Evolutionary conservation across 2,113 vertebrate genomes (phyloP).

Genomic region (Lontra canadensis): DNA sequence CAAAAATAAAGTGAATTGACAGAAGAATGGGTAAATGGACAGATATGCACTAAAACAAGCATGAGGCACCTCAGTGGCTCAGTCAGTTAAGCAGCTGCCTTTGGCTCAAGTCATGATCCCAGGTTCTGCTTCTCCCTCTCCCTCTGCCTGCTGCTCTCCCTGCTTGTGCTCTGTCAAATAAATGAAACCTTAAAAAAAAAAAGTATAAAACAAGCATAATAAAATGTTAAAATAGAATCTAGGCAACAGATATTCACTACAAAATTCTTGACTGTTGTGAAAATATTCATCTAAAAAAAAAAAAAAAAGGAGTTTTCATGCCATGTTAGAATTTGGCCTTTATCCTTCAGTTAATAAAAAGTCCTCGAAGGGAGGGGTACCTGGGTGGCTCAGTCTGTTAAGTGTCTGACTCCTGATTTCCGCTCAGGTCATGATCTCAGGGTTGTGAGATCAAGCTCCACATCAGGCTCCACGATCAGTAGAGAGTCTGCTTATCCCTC

Average conservation of each 20-base stretch:
- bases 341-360: neutral
- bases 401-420: neutral
- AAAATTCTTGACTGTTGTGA: slow-evolving; percentile 21
- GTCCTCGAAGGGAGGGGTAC: neutral
- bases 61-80: neutral
- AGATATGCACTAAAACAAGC: neutral
- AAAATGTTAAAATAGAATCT: neutral
- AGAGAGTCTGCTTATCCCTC: neutral
- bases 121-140: too few species aligned
- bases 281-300: neutral
- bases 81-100: too few species aligned
- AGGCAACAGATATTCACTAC: neutral
- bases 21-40: neutral
- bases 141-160: too few species aligned
- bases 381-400: neutral
- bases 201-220: neutral
- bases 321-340: neutral
- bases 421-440: neutral
- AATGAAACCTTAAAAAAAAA: too few species aligned
- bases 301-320: neutral
- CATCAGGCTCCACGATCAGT: neutral
- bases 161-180: too few species aligned
- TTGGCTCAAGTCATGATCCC: too few species aligned
- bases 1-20: slow-evolving; percentile 6
- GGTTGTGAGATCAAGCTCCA: neutral